Evolutionary conservation across 2,113 vertebrate genomes (phyloP), one percentile per base, ranked within the genome.

Genomic region (Silurus meridionalis): DNA sequence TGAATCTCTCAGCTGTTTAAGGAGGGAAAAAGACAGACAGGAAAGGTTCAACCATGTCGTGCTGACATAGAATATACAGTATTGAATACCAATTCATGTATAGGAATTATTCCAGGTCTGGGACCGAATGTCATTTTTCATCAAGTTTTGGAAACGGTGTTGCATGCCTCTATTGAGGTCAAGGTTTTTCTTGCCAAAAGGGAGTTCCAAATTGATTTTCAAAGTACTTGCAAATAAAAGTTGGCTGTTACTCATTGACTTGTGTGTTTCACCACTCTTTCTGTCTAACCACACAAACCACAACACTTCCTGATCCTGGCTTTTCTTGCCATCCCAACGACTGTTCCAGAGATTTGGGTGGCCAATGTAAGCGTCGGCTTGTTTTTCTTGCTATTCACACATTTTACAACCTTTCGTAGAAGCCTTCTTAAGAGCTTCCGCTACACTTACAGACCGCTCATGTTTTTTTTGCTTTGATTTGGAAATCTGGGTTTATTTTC

Each of bases 311-410:
- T 14, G 69, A 85, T 87, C 53, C 71, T 87, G 85, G 88, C 89
- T 67, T 50, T 86, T 85, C 83, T 90, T 87, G 91, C 86, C 78
- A 85, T 77, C 81, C 71, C 75, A 85, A 84, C 86, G 87, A 87
- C 87, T 87, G 61, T 96, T 95, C 94, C 91, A 87, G 90, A 89
- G 88, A 75, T 87, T 90, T 94, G 94, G 94, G 94, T 95, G 95
- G 95, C 92, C 94, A 93, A 82, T 58, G 71, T 91, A 95, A 95
- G 90, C 87, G 87, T 92, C 91, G 69, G 91, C 93, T 91, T 83
- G 91, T 91, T 94, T 92, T 89, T 86, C 85, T 90, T 91, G 81
- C 84, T 89, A 86, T 91, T 93, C 87, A 87, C 91, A 92, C 91
- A 55, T 91, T 92, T 93, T 90, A 84, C 90, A 91, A 85, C 85